Evolutionary conservation across 1,140 invertebrate species (phyloP), one percentile per base, ranked within the genome.

Genomic region (Zaprionus davidi): DNA sequence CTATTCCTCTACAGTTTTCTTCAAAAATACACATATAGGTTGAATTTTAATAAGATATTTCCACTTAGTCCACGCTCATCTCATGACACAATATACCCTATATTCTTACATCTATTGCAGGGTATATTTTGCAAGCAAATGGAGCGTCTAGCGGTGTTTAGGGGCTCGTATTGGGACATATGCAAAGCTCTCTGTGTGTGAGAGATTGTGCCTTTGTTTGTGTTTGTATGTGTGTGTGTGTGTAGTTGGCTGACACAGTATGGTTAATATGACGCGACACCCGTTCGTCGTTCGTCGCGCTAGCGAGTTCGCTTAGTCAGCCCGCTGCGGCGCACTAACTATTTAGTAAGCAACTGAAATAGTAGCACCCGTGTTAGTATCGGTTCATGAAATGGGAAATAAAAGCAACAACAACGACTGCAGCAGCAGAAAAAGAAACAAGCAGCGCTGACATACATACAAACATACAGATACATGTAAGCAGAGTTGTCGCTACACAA

Each of bases 261-360:
- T 79, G 83, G 85, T 85, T 90, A 88, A 88, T 90, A 90, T 90
- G 71, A 76, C 74, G 85, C 84, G 84, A 85, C 84, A 88, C 46
- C 46, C 46, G 46, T 46, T 41, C 15, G 78, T 78, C 79, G 78
- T 76, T 81, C 62, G 76, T 55, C 58, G 76, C 64, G 41, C 41
- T 46, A 53, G 62, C 66, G 72, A 78, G 72, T 80, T 87, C 85
- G 81, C 81, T 90, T 90, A 90, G 86, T 90, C 86, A 90, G 85
- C 78, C 82, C 78, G 82, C 70, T 83, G 44, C 62, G 76, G 76
- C 41, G n/a, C 85, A 85, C 86, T 88, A 88, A 90, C 84, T 87
- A 83, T 90, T 90, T 90, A 90, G 85, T 90, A 88, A 88, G 82
- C 82, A 90, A 90, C 86, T 90, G 85, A 90, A 90, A 90, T 90